Evolutionary conservation across 2,888 invertebrate species (phyloP), one percentile per base, ranked within the genome.

Genomic region (Volucella inflata): DNA sequence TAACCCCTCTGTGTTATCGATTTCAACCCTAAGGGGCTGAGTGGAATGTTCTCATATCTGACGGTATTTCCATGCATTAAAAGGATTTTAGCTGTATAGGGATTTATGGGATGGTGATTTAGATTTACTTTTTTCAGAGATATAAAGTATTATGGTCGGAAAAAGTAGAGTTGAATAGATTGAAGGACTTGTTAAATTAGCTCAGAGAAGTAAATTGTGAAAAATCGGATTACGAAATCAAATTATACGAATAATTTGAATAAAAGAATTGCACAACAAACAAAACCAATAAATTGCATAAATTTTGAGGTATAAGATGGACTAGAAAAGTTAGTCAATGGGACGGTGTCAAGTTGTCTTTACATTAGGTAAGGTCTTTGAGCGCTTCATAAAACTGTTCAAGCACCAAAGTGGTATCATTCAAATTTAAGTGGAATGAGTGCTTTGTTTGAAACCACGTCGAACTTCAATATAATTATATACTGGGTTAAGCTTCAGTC

Each of bases 61-160:
- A 6, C 4, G 64, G 51, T 76, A 76, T 76, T 59, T 51, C 67
- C n/a, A 46, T 48, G 77, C 60, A 76, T 51, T 68, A 70, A n/a
- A 53, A 55, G 42, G 68, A 62, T 77, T 70, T 68, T 46, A 51
- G 53, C 30, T 44, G 70, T 30, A 70, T 77, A 46, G 70, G 68
- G 53, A 77, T 70, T 70, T 77, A 77, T 77, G 62, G 59, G 60
- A 59, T 16, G 57, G 60, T 59, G 44, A 68, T 64, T 60, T 53
- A 46, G 68, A 62, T 70, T 68, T 77, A 68, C 62, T 53, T 77
- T 42, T 51, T 36, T 50, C 42, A 36, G 14, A 11, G 30, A 21
- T 38, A 30, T 10, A 14, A 30, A 60, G 59, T 10, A 30, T 16
- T 14, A 21, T 46, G 36, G 46, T 14, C 14, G 11, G 4, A 30